Evolutionary conservation across 1,140 invertebrate species (phyloP).

Genomic region (Branchinecta lindahli): DNA sequence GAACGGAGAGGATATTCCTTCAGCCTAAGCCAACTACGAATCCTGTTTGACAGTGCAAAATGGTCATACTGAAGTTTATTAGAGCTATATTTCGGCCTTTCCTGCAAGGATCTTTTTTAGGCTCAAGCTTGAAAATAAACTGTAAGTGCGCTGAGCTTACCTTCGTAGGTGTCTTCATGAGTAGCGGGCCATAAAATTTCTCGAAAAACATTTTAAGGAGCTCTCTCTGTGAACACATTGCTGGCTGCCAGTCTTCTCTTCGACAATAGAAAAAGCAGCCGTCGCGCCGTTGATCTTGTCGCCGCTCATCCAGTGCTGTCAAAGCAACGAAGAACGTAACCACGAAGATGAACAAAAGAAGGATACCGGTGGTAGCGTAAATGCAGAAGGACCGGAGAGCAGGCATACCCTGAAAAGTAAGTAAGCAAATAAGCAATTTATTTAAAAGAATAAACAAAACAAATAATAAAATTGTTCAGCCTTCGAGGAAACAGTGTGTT

Average conservation of each 20-base stretch:
- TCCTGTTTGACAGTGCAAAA: too few species aligned
- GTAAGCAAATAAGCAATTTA: neutral
- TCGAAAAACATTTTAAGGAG: constrained; percentile 34
- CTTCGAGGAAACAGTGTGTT: too few species aligned
- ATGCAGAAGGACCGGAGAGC: constrained; percentile 37
- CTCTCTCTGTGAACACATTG: constrained; percentile 35
- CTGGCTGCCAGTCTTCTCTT: constrained; percentile 33
- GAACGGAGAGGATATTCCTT: too few species aligned
- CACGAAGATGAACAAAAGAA: constrained; percentile 38
- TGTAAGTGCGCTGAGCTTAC: constrained; percentile 14
- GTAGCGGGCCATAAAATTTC: constrained; percentile 33
- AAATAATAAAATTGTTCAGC: too few species aligned
- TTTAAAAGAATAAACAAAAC: neutral
- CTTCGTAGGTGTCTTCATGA: constrained; percentile 35
- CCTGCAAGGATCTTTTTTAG: too few species aligned
- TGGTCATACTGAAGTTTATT: too few species aligned
- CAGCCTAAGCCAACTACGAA: too few species aligned
- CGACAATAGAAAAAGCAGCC: constrained; percentile 34
- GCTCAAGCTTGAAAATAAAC: too few species aligned
- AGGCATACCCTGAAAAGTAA: constrained; percentile 33
- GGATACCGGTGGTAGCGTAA: constrained; percentile 36
- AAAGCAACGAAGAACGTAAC: constrained; percentile 41
- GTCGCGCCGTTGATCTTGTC: constrained; percentile 33
- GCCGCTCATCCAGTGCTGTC: constrained; percentile 37
- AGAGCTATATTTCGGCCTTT: too few species aligned